phyloP scores from a whole-genome alignment of 2,888 invertebrate genomes.

The Noctua janthe region DNA sequence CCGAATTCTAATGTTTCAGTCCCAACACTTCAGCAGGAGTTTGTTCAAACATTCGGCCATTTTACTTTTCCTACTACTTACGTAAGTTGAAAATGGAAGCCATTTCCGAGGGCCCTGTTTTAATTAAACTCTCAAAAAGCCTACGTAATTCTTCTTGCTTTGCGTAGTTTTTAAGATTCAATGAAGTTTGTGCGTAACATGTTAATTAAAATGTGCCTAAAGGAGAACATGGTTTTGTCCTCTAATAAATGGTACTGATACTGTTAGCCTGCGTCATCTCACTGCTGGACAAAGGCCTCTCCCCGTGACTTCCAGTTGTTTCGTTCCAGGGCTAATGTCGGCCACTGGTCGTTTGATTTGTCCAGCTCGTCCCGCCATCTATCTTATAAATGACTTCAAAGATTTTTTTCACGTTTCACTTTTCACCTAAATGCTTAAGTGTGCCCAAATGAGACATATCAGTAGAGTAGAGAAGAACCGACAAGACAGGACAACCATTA shows the following conservation, averaged over 20 bases:
- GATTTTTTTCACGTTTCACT: too few species aligned
- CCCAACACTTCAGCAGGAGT: conserved; percentile 27
- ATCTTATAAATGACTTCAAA: background rate
- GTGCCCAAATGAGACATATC: background rate
- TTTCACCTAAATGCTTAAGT: background rate
- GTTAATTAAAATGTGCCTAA: background rate
- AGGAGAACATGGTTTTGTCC: background rate
- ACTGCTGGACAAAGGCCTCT: too few species aligned
- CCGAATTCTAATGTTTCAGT: conserved; percentile 25
- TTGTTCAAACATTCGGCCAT: conserved; percentile 42
- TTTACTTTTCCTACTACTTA: conserved; percentile 47
- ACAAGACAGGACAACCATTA: background rate
- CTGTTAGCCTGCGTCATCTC: too few species aligned
- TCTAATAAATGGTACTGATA: background rate
- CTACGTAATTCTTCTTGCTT: conserved; percentile 27
- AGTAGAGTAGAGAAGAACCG: background rate
- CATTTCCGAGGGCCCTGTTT: conserved; percentile 44
- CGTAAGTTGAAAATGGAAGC: conserved; percentile 50
- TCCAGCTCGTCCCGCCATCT: too few species aligned
- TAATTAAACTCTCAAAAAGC: conserved; percentile 58
- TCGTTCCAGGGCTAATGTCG: too few species aligned
- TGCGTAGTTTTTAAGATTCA: conserved; percentile 23
- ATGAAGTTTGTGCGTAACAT: conserved; percentile 1
- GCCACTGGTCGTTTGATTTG: too few species aligned
- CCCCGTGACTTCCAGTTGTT: too few species aligned